These are phyloP conservation scores for Indicator indicator DNA, from an alignment of 2,113 vertebrate species.

Conservation along the genomic window DNA sequence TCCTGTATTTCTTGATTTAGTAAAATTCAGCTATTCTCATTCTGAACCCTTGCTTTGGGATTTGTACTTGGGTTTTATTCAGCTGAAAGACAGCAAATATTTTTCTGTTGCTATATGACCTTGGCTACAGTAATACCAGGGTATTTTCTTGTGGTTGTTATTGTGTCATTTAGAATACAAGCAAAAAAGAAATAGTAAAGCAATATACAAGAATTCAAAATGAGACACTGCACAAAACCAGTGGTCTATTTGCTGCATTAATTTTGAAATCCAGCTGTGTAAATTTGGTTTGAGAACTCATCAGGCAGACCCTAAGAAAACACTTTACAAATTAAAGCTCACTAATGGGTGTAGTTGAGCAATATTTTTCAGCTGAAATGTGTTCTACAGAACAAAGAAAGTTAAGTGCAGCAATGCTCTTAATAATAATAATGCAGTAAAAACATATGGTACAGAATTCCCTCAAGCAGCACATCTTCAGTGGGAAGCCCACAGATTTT, in stretches of 20 bases:
- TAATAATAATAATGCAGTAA: background rate
- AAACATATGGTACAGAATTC: background rate
- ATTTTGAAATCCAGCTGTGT: slow-evolving; percentile 22
- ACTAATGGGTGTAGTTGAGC: background rate
- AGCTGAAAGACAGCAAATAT: slow-evolving; percentile 25
- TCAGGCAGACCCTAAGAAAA: background rate
- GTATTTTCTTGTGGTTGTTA: background rate
- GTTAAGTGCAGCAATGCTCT: background rate
- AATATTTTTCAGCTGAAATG: background rate
- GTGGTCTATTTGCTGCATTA: background rate
- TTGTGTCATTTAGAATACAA: slow-evolving; percentile 11
- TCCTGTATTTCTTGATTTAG: slow-evolving; percentile 1
- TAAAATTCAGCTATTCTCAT: background rate
- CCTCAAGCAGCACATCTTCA: background rate
- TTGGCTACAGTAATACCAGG: slow-evolving; percentile 43
- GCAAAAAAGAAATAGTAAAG: slow-evolving; percentile 4
- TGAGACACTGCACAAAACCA: background rate
- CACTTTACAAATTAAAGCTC: background rate
- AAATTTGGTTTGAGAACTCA: background rate
- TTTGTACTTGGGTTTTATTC: slow-evolving; percentile 36
- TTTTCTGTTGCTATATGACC: background rate
- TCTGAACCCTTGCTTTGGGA: slow-evolving; percentile 20
- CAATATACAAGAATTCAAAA: background rate
- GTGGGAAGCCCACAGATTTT: background rate
- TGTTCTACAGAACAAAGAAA: slow-evolving; percentile 18